Evolutionary conservation across 1,140 invertebrate genomes (phyloP), one percentile per base, ranked within the genome.

Genomic region (Apis dorsata): DNA sequence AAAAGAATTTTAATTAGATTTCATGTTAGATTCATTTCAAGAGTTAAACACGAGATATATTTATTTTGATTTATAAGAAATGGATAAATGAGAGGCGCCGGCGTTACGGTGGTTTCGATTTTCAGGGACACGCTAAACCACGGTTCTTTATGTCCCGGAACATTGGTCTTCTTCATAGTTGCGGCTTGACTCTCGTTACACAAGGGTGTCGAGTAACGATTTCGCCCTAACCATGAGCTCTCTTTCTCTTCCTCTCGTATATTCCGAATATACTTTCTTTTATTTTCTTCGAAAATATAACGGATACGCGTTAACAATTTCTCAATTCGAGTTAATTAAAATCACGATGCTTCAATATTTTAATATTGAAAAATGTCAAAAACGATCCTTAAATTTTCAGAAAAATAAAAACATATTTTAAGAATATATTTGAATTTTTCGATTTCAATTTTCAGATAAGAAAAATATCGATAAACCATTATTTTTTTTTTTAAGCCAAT

Each of bases 121-220:
- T 90, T 85, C 80, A 81, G 75, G 76, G 81, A 84, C 77, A 66
- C 65, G 71, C 34, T 66, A 21, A 78, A 83, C 62, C 44, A 78
- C 81, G 62, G 24, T 85, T 90, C 86, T 90, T 90, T 88, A 90
- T 91, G 88, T 85, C 77, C 85, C 80, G 59, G 78, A 87, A 87
- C 86, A 87, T 79, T 84, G 78, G 53, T 87, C 82, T 60, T 90
- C 88, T 88, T 89, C 90, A 86, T 89, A 44, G 68, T 24, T 73
- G 88, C 91, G 91, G 91, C 85, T 74, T 71, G 86, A 75, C 79
- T 91, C 88, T 73, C 81, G 83, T 92, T 92, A 89, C 91, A 91
- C 90, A 92, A 85, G 90, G 88, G 91, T 92, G 90, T 93, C 92
- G 88, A 89, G 90, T 92, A 88, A 90, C 90, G 49, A 83, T 79